Conservation (phyloP, 2,888 invertebrate species). For the Harmothoe impar region DNA sequence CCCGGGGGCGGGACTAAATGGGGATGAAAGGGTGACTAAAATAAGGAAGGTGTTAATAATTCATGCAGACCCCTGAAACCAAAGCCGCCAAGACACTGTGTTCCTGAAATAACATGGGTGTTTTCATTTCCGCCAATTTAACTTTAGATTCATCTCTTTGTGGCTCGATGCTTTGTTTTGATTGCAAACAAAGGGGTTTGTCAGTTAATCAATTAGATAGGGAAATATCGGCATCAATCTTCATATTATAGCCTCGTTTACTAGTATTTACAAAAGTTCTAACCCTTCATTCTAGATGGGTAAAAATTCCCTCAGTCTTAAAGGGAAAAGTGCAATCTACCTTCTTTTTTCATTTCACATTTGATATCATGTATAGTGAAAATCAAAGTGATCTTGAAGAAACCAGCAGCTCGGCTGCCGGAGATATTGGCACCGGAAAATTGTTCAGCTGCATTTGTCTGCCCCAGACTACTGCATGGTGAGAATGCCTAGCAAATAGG, state of each 20-base stretch:
- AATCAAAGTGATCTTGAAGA: no score
- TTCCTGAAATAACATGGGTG: background rate
- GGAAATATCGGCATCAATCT: background rate
- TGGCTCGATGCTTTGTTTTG: no score
- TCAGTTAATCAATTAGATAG: background rate
- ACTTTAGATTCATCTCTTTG: background rate
- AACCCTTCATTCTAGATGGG: background rate
- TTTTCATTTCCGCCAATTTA: background rate
- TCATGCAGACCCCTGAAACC: background rate
- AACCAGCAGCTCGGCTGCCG: no score
- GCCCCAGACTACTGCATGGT: no score
- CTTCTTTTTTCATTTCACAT: no score
- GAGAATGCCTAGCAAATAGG: no score
- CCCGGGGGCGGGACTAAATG: background rate
- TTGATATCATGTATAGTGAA: no score
- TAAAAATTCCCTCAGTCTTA: background rate
- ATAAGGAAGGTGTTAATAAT: background rate
- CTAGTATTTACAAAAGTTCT: background rate
- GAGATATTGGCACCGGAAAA: no score
- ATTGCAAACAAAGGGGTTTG: no score
- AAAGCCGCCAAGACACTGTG: slow-evolving; percentile 23
- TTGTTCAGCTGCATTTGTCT: no score
- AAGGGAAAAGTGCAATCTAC: no score
- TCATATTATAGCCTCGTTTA: background rate
- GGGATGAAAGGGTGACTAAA: background rate